Conservation (phyloP, 2,113 vertebrate species). For the Brachionichthys hirsutus region DNA sequence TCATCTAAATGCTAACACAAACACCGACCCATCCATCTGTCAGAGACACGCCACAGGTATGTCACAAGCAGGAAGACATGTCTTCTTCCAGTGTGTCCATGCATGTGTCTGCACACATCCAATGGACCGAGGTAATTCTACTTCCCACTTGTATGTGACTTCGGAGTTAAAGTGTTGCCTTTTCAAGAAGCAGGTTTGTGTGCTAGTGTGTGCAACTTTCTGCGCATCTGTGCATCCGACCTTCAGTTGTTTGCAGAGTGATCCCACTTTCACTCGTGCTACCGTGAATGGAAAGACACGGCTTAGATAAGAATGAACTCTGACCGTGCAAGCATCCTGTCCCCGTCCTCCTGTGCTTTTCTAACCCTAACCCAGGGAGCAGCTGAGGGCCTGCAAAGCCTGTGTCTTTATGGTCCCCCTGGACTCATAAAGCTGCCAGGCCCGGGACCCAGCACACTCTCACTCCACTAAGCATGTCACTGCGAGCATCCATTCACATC, state of each 20-base stretch:
- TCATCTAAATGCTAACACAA: slow-evolving; percentile 71
- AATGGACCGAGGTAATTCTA: not conserved
- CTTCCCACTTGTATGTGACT: not conserved
- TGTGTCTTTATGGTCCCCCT: slow-evolving; percentile 56
- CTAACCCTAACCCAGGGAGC: slow-evolving; percentile 54
- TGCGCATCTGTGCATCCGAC: not conserved
- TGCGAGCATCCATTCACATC: slow-evolving; percentile 49
- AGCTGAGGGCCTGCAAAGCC: slow-evolving; percentile 35
- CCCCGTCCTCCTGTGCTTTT: slow-evolving; percentile 51
- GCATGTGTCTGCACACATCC: not conserved
- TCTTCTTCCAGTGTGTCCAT: slow-evolving; percentile 4
- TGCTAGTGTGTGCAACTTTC: not conserved
- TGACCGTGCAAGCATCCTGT: slow-evolving; percentile 65
- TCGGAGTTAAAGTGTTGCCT: not conserved
- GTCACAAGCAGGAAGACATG: slow-evolving; percentile 62
- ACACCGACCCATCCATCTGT: slow-evolving; percentile 68
- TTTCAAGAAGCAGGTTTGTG: not conserved
- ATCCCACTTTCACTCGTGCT: not conserved
- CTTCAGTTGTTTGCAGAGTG: not conserved
- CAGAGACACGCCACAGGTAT: slow-evolving; percentile 56
- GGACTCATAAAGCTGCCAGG: slow-evolving; percentile 68
- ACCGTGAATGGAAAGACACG: slow-evolving; percentile 41
- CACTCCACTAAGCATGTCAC: slow-evolving; percentile 52
- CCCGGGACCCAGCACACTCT: slow-evolving; percentile 58
- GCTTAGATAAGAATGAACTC: slow-evolving; percentile 57